Base-by-base conservation (phyloP, 2,888 invertebrate genomes). In the Aporophyla lueneburgensis region DNA sequence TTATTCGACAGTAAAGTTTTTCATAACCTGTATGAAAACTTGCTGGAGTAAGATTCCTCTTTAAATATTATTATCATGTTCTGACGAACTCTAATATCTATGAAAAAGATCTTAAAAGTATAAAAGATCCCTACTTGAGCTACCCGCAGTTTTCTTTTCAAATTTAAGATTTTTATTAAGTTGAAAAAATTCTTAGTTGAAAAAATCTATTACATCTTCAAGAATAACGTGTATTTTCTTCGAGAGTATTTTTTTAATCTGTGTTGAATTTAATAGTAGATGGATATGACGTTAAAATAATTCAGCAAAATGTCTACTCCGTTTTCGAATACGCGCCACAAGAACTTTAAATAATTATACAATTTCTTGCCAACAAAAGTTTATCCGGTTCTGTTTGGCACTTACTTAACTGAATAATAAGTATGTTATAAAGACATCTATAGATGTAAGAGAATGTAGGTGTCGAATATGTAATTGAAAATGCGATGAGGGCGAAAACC, bases 51-150 rank as follows among this genome's bases (percentile, higher is more conserved):
- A 58, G 40, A 70, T 72, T 72, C 59, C 27, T 59, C 33, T 79
- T 63, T 43, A 71, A 59, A 63, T 70, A 16, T 62, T 66, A 68
- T 56, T 63, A 46, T n/a, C 51, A 46, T 65, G 53, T 59, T 65
- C n/a, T 68, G 12, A 19, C 63, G 27, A 61, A 70, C 66, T 51
- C 14, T 73, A 67, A 54, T 66, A 43, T 61, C 53, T 33, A 33
- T n/a, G 53, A 73, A 56, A n/a, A 74, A 62, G 24, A 51, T 49
- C 56, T 71, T 54, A 5, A 73, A 67, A 54, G 33, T 51, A 59
- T 63, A 61, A 63, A 40, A 61, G 51, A 53, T 73, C 65, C 68
- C 43, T 70, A 59, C 67, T 79, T 33, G 49, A 83, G 27, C 12
- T 59, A 33, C 49, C n/a, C 33, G 49, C 43, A 21, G 49, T 5